Base-by-base conservation (phyloP, 1,140 invertebrate genomes). In the Sinella curviseta region DNA sequence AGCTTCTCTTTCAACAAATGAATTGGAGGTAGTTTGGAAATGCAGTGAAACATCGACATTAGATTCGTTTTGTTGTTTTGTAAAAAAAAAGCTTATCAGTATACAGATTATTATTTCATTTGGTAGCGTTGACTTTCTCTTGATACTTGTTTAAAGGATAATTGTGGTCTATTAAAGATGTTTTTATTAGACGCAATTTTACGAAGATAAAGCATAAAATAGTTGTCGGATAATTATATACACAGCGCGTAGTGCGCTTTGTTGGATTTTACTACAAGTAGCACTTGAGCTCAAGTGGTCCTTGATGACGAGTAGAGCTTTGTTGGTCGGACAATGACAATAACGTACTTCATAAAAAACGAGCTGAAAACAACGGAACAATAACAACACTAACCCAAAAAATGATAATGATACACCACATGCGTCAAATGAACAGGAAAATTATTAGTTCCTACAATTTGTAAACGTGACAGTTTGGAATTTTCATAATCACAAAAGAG, bases 381-480 rank as follows among this genome's bases (percentile, higher is more conserved):
- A 70, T 4, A 60, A 17, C 12, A 60, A 60, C 17, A 60, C 8
- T 33, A 70, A 33, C 26, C 8, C 30, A 70, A 30, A 48, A 70
- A 70, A n/a, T 30, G 65, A 4, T 70, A 70, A 70, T 70, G 24
- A 70, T 33, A 70, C 65, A 70, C 65, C 31, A 14, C 65, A 24
- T 70, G 65, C 31, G 31, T 70, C 65, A 70, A 70, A 70, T 70
- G 8, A 70, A 70, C 57, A 33, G 65, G 8, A 33, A 70, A 70
- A 70, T 70, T 70, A 26, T 8, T 60, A n/a, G 57, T 65, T 65
- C 24, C 57, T 65, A n/a, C 57, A 16, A 65, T 26, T 48, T 48
- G 39, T 48, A 48, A 48, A 48, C 26, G 65, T 70, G 65, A 70
- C 65, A 70, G 65, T 70, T 70, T 70, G 65, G 31, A 70, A 31